These are phyloP conservation scores for Hystrix cristata DNA, from an alignment of 2,113 vertebrate genomes.

Conservation along the genomic window DNA sequence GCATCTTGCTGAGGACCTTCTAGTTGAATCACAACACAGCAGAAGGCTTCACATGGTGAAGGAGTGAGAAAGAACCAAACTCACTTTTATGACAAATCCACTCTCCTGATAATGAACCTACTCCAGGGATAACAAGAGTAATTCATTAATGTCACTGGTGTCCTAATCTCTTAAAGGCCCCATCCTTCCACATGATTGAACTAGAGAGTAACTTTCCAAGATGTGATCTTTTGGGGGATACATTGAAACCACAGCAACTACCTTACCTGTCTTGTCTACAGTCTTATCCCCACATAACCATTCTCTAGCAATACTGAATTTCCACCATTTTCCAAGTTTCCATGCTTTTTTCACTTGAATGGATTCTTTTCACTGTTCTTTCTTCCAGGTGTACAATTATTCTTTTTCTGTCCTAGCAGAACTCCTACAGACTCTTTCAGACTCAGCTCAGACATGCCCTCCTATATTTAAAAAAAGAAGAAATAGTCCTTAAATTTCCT, in stretches of 20 bases:
- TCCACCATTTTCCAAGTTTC: not conserved
- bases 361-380: not conserved
- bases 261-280: not conserved
- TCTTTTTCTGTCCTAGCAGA: constrained; percentile 1
- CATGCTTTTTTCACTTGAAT: not conserved
- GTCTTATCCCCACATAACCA: not conserved
- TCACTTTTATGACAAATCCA: not conserved
- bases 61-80: not conserved
- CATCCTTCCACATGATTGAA: not conserved
- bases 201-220: not conserved
- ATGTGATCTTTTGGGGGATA: not conserved
- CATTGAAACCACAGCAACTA: not conserved
- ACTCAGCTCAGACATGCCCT: not conserved
- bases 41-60: not conserved
- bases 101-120: not conserved
- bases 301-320: not conserved
- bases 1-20: not conserved
- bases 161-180: not conserved
- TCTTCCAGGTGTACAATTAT: not conserved
- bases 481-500: not conserved
- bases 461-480: not conserved
- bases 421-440: not conserved
- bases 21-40: not conserved
- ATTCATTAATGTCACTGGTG: not conserved
- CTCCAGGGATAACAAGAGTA: not conserved